Conservation (phyloP, 2,888 invertebrate species). For the Falcaria lacertinaria region DNA sequence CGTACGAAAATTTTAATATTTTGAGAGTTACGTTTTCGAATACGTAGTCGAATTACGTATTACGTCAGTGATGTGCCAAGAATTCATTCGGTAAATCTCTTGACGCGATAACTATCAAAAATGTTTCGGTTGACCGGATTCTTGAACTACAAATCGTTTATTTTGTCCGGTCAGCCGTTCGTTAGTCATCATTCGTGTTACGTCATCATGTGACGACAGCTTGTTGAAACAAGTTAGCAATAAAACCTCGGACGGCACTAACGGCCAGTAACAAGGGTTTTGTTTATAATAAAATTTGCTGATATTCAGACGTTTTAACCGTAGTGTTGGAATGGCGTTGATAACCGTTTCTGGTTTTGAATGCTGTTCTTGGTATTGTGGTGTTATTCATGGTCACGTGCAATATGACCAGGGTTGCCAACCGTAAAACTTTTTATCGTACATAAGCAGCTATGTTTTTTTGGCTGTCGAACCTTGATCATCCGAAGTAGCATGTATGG, state of each 20-base stretch:
- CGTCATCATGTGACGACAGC: neutral
- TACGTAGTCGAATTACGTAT: no score
- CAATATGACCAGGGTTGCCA: no score
- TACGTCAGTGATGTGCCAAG: no score
- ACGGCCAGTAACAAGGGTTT: neutral
- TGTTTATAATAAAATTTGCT: neutral
- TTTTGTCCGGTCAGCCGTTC: constrained; percentile 32
- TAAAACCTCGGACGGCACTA: neutral
- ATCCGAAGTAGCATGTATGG: no score
- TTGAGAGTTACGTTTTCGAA: no score
- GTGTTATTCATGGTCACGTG: no score
- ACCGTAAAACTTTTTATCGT: no score
- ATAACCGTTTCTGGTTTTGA: neutral
- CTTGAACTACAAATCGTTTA: constrained; percentile 35
- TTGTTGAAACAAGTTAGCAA: neutral
- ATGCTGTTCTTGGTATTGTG: neutral
- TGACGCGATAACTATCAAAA: neutral
- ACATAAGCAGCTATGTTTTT: no score
- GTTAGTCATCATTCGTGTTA: constrained; percentile 21
- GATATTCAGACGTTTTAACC: neutral
- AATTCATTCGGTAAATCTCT: no score
- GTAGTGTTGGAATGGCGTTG: neutral
- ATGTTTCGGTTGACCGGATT: constrained; percentile 25
- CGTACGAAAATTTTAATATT: no score
- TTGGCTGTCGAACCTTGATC: no score